These are phyloP conservation scores for Norana najaformis DNA, from an alignment of 2,888 invertebrate species.

Conservation along the genomic window DNA sequence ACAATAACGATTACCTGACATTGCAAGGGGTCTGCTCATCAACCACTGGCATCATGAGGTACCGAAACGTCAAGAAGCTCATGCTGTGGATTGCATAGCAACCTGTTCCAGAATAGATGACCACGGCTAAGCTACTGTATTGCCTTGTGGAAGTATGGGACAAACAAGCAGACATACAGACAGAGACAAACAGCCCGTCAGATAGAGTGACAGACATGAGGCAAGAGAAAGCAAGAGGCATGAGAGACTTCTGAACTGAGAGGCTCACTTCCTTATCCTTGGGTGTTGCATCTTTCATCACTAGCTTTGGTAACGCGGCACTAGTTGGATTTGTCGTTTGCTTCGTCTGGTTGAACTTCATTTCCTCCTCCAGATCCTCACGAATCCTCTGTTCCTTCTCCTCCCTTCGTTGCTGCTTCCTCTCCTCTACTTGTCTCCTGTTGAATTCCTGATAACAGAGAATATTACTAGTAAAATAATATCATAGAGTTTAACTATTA, in stretches of 20 bases:
- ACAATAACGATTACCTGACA: too few relatives aligned
- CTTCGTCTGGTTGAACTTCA: constrained; percentile 76
- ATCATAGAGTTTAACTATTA: too few relatives aligned
- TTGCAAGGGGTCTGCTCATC: too few relatives aligned
- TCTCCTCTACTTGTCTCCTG: constrained; percentile 39
- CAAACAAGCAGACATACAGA: neutral
- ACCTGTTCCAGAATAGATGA: neutral
- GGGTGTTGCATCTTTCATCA: neutral
- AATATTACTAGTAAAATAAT: too few relatives aligned
- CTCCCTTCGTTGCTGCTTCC: constrained; percentile 32
- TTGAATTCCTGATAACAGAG: constrained; percentile 38
- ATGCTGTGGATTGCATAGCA: neutral
- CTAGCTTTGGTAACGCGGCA: neutral
- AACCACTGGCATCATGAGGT: neutral
- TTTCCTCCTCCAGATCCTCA: constrained; percentile 82
- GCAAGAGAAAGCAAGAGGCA: neutral
- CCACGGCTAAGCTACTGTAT: neutral
- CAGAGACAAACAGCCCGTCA: neutral
- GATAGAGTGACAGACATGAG: neutral
- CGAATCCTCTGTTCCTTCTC: constrained; percentile 63
- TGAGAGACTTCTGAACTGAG: neutral
- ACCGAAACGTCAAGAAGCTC: neutral
- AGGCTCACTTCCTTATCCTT: neutral
- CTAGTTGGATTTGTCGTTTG: constrained; percentile 66
- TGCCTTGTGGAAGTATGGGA: neutral